Evolutionary conservation across 1,140 invertebrate species (phyloP).

Genomic region (Galleria mellonella): DNA sequence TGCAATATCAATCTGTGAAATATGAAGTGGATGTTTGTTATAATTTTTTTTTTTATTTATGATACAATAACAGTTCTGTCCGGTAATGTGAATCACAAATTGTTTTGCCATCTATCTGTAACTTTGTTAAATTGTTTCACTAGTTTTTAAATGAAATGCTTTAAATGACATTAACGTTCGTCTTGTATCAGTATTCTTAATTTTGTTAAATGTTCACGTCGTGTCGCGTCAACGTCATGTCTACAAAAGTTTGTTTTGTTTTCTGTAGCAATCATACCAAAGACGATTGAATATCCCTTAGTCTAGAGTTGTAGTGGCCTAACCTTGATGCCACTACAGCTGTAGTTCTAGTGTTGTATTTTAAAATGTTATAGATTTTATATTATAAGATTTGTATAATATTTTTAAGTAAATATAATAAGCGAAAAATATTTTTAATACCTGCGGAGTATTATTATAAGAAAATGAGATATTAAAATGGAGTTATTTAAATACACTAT

Average conservation of each 20-base stretch:
- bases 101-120: conserved; percentile 41
- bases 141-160: conserved; percentile 62
- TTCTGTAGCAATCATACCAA: conserved; percentile 69
- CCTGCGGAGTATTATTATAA: conserved; percentile 54
- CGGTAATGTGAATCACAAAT: conserved; percentile 26
- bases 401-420: conserved; percentile 46
- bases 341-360: conserved; percentile 50
- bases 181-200: conserved; percentile 62
- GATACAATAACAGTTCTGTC: no score
- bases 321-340: conserved; percentile 20
- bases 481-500: no score
- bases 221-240: conserved; percentile 22
- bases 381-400: conserved; percentile 67
- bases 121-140: conserved; percentile 56
- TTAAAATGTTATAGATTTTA: conserved; percentile 65
- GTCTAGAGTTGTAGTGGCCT: conserved; percentile 39
- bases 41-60: no score
- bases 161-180: conserved; percentile 61
- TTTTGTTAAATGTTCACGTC: conserved; percentile 35
- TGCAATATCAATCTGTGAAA: no score
- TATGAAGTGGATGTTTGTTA: no score
- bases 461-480: neutral
- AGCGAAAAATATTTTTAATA: conserved; percentile 65
- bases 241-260: conserved; percentile 27
- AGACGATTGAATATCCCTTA: conserved; percentile 68